Conservation (phyloP, 2,888 invertebrate genomes). For the Polyommatus icarus region DNA sequence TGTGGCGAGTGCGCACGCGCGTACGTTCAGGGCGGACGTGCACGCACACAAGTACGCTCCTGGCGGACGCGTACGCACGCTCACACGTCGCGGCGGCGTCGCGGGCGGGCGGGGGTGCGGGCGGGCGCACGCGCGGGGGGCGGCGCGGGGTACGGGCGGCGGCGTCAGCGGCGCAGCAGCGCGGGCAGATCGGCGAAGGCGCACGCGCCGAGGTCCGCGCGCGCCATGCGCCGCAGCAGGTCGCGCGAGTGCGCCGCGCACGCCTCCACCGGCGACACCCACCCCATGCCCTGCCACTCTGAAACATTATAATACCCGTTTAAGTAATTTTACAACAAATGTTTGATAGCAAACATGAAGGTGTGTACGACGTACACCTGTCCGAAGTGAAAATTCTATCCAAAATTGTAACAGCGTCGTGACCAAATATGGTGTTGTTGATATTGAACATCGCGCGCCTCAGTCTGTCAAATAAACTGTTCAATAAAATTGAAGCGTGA, state of each 20-base stretch:
- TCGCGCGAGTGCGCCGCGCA: conserved; percentile 94
- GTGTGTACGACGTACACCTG: too few relatives aligned
- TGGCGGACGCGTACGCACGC: not conserved
- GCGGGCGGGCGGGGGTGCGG: conserved; percentile 18
- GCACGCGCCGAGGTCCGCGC: conserved; percentile 93
- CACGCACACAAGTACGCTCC: not conserved
- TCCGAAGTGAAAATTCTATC: too few relatives aligned
- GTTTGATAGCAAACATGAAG: not conserved
- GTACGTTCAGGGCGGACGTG: not conserved
- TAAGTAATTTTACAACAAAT: not conserved
- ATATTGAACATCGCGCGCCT: too few relatives aligned
- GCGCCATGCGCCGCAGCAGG: conserved; percentile 94
- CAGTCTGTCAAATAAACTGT: too few relatives aligned
- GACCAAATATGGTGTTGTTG: too few relatives aligned
- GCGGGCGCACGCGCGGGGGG: conserved; percentile 33
- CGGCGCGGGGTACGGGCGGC: conserved; percentile 36
- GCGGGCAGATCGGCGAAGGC: conserved; percentile 96
- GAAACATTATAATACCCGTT: conserved; percentile 43
- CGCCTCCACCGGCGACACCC: conserved; percentile 95
- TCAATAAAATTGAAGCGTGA: too few relatives aligned
- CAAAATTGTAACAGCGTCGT: too few relatives aligned
- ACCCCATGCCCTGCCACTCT: conserved; percentile 95
- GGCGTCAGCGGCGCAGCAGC: conserved; percentile 86
- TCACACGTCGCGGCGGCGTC: not conserved
- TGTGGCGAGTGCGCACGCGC: not conserved